phyloP scores from a whole-genome alignment of 2,113 vertebrate species.

The Pterocles burchelli region DNA sequence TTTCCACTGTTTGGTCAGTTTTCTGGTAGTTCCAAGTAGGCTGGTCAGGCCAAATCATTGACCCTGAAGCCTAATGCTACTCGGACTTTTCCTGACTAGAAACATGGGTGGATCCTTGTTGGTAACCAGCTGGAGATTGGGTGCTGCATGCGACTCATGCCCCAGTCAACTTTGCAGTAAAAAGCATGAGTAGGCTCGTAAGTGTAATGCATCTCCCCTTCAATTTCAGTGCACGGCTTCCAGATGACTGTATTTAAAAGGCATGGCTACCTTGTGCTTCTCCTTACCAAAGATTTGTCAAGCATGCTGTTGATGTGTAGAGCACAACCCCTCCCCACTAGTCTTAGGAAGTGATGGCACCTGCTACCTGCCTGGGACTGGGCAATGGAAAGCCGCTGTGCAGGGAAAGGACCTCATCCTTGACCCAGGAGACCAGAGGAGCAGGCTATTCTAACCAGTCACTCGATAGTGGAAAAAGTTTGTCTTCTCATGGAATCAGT shows the following conservation, averaged over 20 bases:
- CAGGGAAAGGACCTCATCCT: conserved; percentile 11
- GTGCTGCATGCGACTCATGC: background rate
- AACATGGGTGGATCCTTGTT: background rate
- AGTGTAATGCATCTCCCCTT: background rate
- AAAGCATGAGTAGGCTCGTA: background rate
- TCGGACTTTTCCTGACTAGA: background rate
- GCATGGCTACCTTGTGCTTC: rapidly evolving
- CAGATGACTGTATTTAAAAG: background rate
- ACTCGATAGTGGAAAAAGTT: background rate
- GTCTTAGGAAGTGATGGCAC: background rate
- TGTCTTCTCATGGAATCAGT: background rate
- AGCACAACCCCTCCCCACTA: background rate
- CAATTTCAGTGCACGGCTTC: background rate
- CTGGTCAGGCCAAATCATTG: background rate
- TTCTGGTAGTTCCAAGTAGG: background rate
- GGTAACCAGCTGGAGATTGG: rapidly evolving
- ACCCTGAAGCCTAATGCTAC: background rate
- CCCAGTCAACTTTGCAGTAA: background rate
- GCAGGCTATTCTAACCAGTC: background rate
- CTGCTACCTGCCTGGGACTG: background rate
- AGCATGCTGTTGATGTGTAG: background rate
- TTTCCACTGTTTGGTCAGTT: background rate
- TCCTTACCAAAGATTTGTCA: background rate
- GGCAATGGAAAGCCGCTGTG: background rate
- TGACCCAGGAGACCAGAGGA: background rate